These are phyloP conservation scores for Steatocranus sp. DNA, from an alignment of 2,797 vertebrate species.

Conservation along the genomic window DNA sequence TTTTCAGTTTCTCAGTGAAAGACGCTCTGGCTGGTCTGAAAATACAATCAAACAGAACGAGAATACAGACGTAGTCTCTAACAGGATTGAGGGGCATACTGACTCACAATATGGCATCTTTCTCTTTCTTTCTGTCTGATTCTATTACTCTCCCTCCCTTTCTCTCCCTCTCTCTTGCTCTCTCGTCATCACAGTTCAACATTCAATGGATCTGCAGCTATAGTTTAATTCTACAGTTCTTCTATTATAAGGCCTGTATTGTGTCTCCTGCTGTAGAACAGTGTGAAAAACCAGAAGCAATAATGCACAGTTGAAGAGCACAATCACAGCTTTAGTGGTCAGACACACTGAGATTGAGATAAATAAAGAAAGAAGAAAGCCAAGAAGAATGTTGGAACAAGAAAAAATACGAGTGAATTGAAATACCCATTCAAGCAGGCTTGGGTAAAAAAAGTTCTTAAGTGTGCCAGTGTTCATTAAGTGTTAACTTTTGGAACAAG, in stretches of 20 bases:
- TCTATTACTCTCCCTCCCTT: slow-evolving; percentile 58
- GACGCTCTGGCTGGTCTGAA: slow-evolving; percentile 59
- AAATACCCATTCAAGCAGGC: slow-evolving; percentile 73
- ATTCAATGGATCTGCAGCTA: slow-evolving; percentile 31
- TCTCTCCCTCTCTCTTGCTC: background rate
- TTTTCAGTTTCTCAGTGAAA: slow-evolving; percentile 71
- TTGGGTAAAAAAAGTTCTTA: slow-evolving; percentile 73
- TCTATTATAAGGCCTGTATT: slow-evolving; percentile 40
- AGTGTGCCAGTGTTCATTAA: slow-evolving; percentile 75
- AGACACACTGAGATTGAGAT: slow-evolving; percentile 11
- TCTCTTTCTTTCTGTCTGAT: slow-evolving; percentile 44
- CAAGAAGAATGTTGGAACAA: slow-evolving; percentile 67
- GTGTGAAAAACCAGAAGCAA: slow-evolving; percentile 59
- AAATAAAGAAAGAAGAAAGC: slow-evolving; percentile 26
- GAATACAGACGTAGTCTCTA: slow-evolving; percentile 62
- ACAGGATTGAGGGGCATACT: slow-evolving; percentile 74
- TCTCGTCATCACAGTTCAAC: slow-evolving; percentile 10
- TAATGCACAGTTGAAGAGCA: slow-evolving; percentile 53
- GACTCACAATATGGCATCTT: slow-evolving; percentile 59
- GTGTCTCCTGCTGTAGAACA: slow-evolving; percentile 58
- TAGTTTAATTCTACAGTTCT: slow-evolving; percentile 44
- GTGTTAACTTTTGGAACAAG: slow-evolving; percentile 70
- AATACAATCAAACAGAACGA: slow-evolving; percentile 65
- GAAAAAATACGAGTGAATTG: slow-evolving; percentile 69
- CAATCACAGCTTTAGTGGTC: slow-evolving; percentile 64